A percentile compares a stretch with the other conserved stretches of the same genome.
Evolutionary conservation across 2,797 vertebrate species (phyloP).

Genomic region (Chiropotes sagulatus): DNA sequence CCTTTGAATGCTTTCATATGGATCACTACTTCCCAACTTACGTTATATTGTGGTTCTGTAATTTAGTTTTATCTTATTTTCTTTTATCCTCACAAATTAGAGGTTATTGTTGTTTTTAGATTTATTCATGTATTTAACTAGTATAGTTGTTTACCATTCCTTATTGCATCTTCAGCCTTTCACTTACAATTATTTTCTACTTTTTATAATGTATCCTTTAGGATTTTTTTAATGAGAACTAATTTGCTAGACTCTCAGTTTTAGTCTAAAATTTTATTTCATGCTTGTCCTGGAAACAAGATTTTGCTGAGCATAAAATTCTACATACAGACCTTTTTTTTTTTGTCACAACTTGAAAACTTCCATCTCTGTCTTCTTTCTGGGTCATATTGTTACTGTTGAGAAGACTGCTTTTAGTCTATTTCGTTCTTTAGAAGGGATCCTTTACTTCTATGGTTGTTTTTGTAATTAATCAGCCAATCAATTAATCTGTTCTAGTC

Average conservation of each 20-base stretch:
- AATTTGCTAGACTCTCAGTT: not conserved
- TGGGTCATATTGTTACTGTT: not conserved
- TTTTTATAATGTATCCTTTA: not conserved
- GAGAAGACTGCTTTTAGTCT: not conserved
- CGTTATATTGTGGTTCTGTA: not conserved
- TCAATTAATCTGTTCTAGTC: not conserved
- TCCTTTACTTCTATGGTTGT: not conserved
- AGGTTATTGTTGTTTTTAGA: not conserved
- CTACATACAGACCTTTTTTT: not conserved
- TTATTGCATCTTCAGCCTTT: not conserved
- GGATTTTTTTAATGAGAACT: not conserved
- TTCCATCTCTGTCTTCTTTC: not conserved
- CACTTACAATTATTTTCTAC: not conserved
- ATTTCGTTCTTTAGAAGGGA: not conserved
- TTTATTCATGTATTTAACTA: not conserved
- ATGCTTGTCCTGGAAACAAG: not conserved
- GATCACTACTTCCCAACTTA: not conserved
- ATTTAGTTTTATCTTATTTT: not conserved
- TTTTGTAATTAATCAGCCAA: not conserved
- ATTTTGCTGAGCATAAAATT: not conserved
- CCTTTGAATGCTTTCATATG: not conserved
- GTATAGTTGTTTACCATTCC: not conserved
- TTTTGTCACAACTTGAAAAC: not conserved
- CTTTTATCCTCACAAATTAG: not conserved
- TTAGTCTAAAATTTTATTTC: not conserved